Evolutionary conservation across 2,797 vertebrate genomes (phyloP), one percentile per base, ranked within the genome.

Genomic region (Dermochelys coriacea): DNA sequence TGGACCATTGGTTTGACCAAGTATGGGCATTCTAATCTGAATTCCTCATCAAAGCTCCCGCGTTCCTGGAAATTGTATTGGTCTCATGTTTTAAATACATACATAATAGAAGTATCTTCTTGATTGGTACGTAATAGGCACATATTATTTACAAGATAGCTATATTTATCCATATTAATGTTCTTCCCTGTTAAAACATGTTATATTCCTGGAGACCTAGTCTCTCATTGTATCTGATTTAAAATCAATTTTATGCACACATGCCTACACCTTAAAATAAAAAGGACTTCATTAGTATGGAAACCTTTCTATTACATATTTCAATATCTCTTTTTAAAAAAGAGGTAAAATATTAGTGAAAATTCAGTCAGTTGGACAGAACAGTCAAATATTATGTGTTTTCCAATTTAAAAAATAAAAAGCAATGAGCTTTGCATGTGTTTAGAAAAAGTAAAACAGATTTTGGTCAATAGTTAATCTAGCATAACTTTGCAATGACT

Each of bases 41-140:
- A 86, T 2, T 0, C 0, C 68, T 91, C 91, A 23, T 6, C 0
- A 0, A 88, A 96, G 49, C 3, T 1, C 64, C 2, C 37, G 1
- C 82, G 0, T 47, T 91, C 15, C 50, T 55, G 19, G 10, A 84
- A 88, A 57, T 84, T n/a, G 6, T 61, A 34, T 61, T 45, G 31
- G 1, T 52, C 83, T 34, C 77, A 82, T 9, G 11, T 59, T 41
- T 79, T 88, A 84, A 57, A 10, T 29, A 92, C 2, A 25, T 51
- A 19, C 19, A 45, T 41, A 74, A 25, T 21, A 74, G 68, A 45
- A 71, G 37, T 37, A 45, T 74, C 37, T 85, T 88, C 90, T 59
- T 54, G 2, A 14, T 16, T 71, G 3, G 0, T 37, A 45, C 54
- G 3, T 29, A 64, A 51, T 59, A 51, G 49, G 0, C 45, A 27